Evolutionary conservation across 1,140 invertebrate genomes (phyloP).

Genomic region (Hycleus cichorii): DNA sequence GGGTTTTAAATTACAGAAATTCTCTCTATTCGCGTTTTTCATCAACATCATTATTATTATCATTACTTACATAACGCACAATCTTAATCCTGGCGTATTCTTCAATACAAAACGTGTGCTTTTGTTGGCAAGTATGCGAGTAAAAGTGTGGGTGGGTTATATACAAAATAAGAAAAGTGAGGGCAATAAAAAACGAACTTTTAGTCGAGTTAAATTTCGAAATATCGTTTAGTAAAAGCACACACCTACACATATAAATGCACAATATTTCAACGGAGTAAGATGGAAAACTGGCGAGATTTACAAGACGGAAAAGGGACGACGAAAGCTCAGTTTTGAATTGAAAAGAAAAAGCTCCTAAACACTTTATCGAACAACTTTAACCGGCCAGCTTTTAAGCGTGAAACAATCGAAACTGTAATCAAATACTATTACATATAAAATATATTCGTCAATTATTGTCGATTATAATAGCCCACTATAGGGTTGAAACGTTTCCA

Average conservation of each 20-base stretch:
- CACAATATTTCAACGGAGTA: too few species aligned
- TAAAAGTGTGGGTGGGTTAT: too few species aligned
- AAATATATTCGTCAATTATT: too few species aligned
- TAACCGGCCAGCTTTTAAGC: constrained; percentile 8
- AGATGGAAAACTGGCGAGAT: too few species aligned
- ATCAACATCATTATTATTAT: too few species aligned
- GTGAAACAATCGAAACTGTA: constrained; percentile 10
- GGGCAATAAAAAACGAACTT: constrained; percentile 6
- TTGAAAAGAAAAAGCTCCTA: constrained; percentile 7
- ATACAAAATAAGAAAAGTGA: background rate
- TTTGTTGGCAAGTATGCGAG: background rate
- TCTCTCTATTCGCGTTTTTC: too few species aligned
- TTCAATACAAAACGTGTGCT: background rate
- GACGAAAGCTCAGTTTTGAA: constrained; percentile 5
- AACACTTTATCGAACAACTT: constrained; percentile 5
- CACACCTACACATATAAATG: background rate
- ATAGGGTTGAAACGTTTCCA: too few species aligned
- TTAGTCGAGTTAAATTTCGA: constrained; percentile 6
- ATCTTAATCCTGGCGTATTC: constrained; percentile 9
- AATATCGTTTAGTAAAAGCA: constrained; percentile 6
- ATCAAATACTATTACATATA: background rate
- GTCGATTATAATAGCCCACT: too few species aligned
- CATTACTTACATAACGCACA: too few species aligned
- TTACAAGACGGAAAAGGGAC: background rate
- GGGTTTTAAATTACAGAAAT: constrained; percentile 15